These are phyloP conservation scores for Osedax fenrisi DNA, from an alignment of 2,888 invertebrate species.

Conservation along the genomic window DNA sequence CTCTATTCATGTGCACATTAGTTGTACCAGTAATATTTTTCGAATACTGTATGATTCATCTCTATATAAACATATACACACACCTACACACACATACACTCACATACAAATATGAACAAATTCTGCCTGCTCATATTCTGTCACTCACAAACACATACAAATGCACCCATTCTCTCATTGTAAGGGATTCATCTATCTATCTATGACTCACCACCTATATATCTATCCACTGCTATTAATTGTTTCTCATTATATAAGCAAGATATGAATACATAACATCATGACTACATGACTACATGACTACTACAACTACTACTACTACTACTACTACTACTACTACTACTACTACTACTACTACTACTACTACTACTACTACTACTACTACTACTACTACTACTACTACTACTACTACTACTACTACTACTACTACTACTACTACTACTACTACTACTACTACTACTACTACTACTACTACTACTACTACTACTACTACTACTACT, in stretches of 20 bases:
- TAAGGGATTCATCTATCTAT: too few species aligned
- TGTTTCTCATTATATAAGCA: too few species aligned
- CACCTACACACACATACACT: slow-evolving; percentile 17
- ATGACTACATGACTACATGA: too few species aligned
- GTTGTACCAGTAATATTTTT: too few species aligned
- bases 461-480: not conserved
- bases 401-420: not conserved
- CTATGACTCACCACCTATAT: too few species aligned
- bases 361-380: not conserved
- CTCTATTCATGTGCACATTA: not conserved
- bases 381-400: not conserved
- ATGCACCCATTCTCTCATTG: too few species aligned
- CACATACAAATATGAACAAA: not conserved
- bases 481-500: not conserved
- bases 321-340: not conserved
- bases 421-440: not conserved
- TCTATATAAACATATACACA: slow-evolving; percentile 12
- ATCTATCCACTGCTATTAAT: too few species aligned
- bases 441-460: not conserved
- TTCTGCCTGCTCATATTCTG: too few species aligned
- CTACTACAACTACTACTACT: not conserved
- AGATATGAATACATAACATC: too few species aligned
- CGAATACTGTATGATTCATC: too few species aligned
- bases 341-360: not conserved
- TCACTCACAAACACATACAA: too few species aligned